Percentiles rank a stretch among this genome's conserved stretches.
These are phyloP conservation scores for Diglossa brunneiventris DNA, from an alignment of 2,113 vertebrate genomes.

Conservation along the genomic window DNA sequence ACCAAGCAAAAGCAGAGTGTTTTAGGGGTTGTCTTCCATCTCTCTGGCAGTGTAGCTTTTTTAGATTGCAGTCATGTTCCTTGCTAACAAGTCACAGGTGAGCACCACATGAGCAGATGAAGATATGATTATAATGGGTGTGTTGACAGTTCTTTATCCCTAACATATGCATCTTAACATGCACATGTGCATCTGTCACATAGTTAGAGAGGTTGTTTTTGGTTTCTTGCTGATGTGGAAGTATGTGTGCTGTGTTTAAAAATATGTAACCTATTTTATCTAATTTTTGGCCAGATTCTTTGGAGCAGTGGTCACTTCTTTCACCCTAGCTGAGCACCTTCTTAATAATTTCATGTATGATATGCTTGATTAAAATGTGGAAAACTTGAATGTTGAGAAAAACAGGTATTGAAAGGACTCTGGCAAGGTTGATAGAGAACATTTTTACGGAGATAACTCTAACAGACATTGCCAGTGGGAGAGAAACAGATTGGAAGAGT, in stretches of 20 bases:
- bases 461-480: neutral
- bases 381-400: neutral
- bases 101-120: slow-evolving; percentile 73
- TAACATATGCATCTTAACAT: slow-evolving; percentile 70
- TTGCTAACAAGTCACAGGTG: slow-evolving; percentile 79
- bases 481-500: slow-evolving; percentile 12
- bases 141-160: slow-evolving; percentile 77
- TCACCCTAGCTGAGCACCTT: neutral
- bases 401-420: slow-evolving; percentile 31
- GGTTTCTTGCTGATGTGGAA: slow-evolving; percentile 12
- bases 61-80: slow-evolving; percentile 72
- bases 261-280: neutral
- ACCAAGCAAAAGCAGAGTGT: neutral
- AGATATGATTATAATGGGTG: slow-evolving; percentile 81
- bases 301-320: neutral
- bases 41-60: slow-evolving; percentile 45
- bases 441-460: slow-evolving; percentile 18
- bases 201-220: slow-evolving; percentile 38
- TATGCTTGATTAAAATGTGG: neutral
- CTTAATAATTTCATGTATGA: neutral
- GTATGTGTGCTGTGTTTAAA: neutral
- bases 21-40: neutral
- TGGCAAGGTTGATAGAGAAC: neutral
- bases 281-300: neutral
- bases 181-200: slow-evolving; percentile 71